phyloP scores from a whole-genome alignment of 1,140 invertebrate species.

The Chlorops oryzae region DNA sequence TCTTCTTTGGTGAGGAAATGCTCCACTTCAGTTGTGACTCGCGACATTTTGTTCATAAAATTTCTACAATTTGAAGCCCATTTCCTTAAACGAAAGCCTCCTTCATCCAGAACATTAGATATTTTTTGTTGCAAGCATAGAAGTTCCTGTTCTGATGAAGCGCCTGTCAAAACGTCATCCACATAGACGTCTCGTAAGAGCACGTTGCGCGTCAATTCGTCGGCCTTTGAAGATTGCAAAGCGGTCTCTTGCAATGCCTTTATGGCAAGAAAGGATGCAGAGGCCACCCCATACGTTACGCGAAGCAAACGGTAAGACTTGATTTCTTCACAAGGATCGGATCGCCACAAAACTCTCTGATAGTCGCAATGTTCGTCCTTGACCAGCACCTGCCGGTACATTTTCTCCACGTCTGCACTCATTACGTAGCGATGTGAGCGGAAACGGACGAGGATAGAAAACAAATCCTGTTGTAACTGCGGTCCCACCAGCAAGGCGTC shows the following conservation, averaged over 20 bases:
- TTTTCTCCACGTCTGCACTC: slow-evolving; percentile 19
- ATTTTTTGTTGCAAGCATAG: too few relatives aligned
- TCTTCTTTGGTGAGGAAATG: too few relatives aligned
- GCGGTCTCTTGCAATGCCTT: slow-evolving; percentile 32
- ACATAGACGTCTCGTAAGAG: not conserved
- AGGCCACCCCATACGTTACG: slow-evolving; percentile 34
- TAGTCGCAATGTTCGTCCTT: slow-evolving; percentile 11
- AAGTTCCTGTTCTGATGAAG: too few relatives aligned
- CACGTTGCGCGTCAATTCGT: too few relatives aligned
- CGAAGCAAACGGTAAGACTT: slow-evolving; percentile 14
- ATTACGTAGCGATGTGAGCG: slow-evolving; percentile 19
- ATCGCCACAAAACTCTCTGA: slow-evolving; percentile 44
- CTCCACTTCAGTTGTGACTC: too few relatives aligned
- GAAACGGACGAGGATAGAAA: slow-evolving; percentile 13
- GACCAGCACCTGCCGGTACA: slow-evolving; percentile 22
- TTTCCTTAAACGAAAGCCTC: too few relatives aligned
- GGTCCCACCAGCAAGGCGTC: slow-evolving; percentile 25
- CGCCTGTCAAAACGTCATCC: not conserved
- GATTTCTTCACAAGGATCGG: slow-evolving; percentile 11
- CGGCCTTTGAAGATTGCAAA: too few relatives aligned
- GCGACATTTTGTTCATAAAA: too few relatives aligned
- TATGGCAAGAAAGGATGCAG: slow-evolving; percentile 35
- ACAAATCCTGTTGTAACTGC: not conserved
- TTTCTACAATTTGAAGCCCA: too few relatives aligned
- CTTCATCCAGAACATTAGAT: too few relatives aligned